A percentile compares a stretch with the other conserved stretches of the same genome.
Evolutionary conservation across 2,113 vertebrate genomes (phyloP).

Genomic region (Ictalurus furcatus): DNA sequence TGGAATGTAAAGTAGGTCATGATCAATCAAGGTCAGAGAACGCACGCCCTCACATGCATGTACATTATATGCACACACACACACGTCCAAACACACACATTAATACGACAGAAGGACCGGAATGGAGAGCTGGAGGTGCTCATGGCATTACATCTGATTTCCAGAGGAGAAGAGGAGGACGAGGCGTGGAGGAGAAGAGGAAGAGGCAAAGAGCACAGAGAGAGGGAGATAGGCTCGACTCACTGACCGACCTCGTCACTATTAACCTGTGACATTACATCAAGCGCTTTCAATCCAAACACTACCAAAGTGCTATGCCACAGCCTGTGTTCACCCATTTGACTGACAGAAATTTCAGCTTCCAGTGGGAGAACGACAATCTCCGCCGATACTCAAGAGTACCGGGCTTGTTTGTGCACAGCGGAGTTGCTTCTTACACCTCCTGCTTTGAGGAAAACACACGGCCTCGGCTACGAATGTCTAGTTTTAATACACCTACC

Average conservation of each 20-base stretch:
- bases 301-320: neutral
- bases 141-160: neutral
- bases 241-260: neutral
- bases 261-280: neutral
- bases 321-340: neutral
- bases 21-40: constrained; percentile 57
- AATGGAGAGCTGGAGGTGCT: constrained; percentile 46
- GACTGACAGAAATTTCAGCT: constrained; percentile 11
- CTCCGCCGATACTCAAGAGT: constrained; percentile 13
- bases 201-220: constrained; percentile 23
- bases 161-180: constrained; percentile 22
- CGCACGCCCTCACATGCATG: constrained; percentile 30
- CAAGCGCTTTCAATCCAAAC: neutral
- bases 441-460: neutral
- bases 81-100: constrained; percentile 34
- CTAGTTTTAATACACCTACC: neutral
- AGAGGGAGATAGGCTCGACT: constrained; percentile 46
- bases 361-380: constrained; percentile 1
- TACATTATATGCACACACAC: constrained; percentile 36
- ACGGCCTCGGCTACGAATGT: neutral
- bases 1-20: constrained; percentile 54
- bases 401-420: constrained; percentile 23
- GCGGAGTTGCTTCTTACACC: constrained; percentile 4
- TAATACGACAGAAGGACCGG: constrained; percentile 39
- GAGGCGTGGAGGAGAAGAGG: neutral